These are phyloP conservation scores for pig (Sus scrofa) DNA, from an alignment of 2,113 vertebrate genomes.

Conservation along the genomic window DNA sequence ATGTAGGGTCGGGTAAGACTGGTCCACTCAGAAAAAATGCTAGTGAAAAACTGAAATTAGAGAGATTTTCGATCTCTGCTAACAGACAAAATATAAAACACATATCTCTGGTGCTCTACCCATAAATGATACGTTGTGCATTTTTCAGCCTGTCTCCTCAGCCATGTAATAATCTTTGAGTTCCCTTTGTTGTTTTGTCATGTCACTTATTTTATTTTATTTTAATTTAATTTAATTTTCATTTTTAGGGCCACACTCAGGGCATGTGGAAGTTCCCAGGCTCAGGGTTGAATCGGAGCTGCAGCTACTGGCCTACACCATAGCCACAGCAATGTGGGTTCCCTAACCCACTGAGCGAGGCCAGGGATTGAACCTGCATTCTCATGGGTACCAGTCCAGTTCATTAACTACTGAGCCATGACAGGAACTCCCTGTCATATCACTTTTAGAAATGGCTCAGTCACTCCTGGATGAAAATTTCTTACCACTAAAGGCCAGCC, in stretches of 20 bases:
- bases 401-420: too few relatives aligned
- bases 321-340: too few relatives aligned
- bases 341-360: too few relatives aligned
- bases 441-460: slow-evolving; percentile 36
- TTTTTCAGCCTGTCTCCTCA: background rate
- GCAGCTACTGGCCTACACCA: too few relatives aligned
- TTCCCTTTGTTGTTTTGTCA: background rate
- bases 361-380: too few relatives aligned
- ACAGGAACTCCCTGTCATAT: background rate
- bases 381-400: too few relatives aligned
- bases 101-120: background rate
- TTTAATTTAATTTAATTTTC: too few relatives aligned
- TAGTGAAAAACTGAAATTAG: slow-evolving; percentile 20
- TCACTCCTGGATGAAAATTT: slow-evolving; percentile 1
- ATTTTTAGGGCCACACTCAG: too few relatives aligned
- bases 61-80: slow-evolving; percentile 19
- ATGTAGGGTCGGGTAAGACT: background rate
- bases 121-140: background rate
- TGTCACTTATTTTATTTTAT: background rate
- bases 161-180: background rate
- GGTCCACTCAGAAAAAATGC: background rate
- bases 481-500: background rate
- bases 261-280: too few relatives aligned
- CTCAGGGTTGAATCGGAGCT: too few relatives aligned
- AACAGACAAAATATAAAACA: slow-evolving; percentile 1